Evolutionary conservation across 2,888 invertebrate species (phyloP).

Genomic region (Torymus texanus): DNA sequence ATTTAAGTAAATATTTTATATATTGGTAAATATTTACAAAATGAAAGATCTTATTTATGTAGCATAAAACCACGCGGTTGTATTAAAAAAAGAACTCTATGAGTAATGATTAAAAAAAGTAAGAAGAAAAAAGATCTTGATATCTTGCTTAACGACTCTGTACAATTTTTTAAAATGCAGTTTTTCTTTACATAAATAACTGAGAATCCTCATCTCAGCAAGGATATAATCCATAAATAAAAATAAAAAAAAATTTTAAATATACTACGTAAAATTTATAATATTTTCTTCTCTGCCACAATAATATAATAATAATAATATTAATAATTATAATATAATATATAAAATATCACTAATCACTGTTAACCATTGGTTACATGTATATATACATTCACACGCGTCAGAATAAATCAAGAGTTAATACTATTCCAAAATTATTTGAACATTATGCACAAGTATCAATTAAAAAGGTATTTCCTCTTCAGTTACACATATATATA

Average conservation of each 20-base stretch:
- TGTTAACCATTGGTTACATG: conserved; percentile 54
- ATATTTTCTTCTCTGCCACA: conserved; percentile 38
- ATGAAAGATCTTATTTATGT: conserved; percentile 28
- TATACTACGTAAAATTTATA: conserved; percentile 52
- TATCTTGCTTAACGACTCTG: conserved; percentile 28
- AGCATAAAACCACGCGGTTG: conserved; percentile 14
- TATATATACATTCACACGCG: conserved; percentile 49
- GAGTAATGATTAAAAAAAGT: conserved; percentile 27
- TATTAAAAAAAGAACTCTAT: conserved; percentile 15
- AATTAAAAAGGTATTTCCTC: conserved; percentile 40
- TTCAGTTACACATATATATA: conserved; percentile 23
- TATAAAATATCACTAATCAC: conserved; percentile 54
- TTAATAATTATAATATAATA: conserved; percentile 27
- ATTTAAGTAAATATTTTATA: conserved; percentile 47
- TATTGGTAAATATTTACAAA: conserved; percentile 46
- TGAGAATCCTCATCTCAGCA: background rate
- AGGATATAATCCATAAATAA: conserved; percentile 31
- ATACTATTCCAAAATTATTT: conserved; percentile 51
- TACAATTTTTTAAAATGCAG: conserved; percentile 48
- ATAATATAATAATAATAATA: conserved; percentile 30
- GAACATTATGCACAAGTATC: conserved; percentile 49
- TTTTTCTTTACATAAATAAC: conserved; percentile 37
- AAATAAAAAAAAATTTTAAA: conserved; percentile 42
- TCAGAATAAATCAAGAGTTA: conserved; percentile 52
- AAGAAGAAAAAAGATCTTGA: conserved; percentile 28